Conservation (phyloP, 2,113 vertebrate species). For the Notarius lentiginosus region DNA sequence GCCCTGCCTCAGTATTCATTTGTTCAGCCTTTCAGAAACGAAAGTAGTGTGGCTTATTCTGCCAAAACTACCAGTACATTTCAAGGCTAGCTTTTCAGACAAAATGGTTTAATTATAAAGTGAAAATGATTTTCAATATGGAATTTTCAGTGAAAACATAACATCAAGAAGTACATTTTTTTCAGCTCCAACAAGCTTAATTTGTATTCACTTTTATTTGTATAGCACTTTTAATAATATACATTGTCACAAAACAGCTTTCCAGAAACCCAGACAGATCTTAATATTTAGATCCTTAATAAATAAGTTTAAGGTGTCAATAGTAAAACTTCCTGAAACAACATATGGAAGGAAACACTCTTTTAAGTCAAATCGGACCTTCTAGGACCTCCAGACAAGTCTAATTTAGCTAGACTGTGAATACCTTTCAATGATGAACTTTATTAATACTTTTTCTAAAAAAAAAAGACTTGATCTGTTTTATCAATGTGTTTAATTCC, state of each 20-base stretch:
- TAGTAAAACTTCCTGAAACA: neutral
- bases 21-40: constrained; percentile 8
- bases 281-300: neutral
- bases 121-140: neutral
- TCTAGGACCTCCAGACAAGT: neutral
- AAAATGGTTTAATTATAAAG: neutral
- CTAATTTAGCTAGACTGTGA: neutral
- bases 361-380: neutral
- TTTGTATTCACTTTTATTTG: neutral
- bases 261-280: neutral
- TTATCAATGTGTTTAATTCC: no score
- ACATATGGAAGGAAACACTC: neutral
- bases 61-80: neutral
- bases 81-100: neutral
- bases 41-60: neutral
- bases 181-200: neutral
- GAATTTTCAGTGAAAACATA: neutral
- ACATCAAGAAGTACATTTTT: neutral
- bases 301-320: neutral
- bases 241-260: neutral
- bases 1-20: constrained; percentile 46
- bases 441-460: neutral
- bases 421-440: neutral
- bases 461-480: neutral
- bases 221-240: neutral